Conservation (phyloP, 2,888 invertebrate species). For the Hydrotaea cyrtoneurina region DNA sequence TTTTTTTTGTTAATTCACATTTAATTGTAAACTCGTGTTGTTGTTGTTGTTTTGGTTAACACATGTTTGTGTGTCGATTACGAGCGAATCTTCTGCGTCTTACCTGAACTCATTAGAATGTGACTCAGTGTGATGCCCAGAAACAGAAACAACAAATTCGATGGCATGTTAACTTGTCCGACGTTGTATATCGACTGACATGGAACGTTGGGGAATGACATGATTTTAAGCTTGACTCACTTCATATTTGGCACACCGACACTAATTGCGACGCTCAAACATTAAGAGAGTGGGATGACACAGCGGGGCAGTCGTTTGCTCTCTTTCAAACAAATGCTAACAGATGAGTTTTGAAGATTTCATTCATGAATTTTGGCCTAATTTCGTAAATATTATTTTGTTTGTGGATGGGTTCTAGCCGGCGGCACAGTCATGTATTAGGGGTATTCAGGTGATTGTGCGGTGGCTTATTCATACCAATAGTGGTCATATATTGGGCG, state of each 20-base stretch:
- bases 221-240: constrained; percentile 53
- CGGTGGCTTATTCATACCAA: no score
- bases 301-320: neutral
- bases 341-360: neutral
- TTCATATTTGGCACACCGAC: neutral
- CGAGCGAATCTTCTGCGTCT: constrained; percentile 35
- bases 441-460: constrained; percentile 4
- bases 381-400: neutral
- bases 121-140: constrained; percentile 47
- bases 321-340: neutral
- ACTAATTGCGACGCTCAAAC: neutral
- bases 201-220: constrained; percentile 16
- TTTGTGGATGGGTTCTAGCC: neutral
- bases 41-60: neutral
- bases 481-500: no score
- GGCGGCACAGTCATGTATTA: neutral
- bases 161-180: constrained; percentile 52
- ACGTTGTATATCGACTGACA: constrained; percentile 51
- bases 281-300: neutral
- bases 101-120: constrained; percentile 61
- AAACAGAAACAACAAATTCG: constrained; percentile 19
- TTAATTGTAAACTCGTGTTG: neutral
- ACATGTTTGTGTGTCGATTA: neutral
- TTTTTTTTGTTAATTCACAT: neutral
- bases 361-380: neutral